Percentiles rank a stretch among this genome's conserved stretches.
Conservation (phyloP, 2,888 invertebrate species). For the Andrena minutula region DNA sequence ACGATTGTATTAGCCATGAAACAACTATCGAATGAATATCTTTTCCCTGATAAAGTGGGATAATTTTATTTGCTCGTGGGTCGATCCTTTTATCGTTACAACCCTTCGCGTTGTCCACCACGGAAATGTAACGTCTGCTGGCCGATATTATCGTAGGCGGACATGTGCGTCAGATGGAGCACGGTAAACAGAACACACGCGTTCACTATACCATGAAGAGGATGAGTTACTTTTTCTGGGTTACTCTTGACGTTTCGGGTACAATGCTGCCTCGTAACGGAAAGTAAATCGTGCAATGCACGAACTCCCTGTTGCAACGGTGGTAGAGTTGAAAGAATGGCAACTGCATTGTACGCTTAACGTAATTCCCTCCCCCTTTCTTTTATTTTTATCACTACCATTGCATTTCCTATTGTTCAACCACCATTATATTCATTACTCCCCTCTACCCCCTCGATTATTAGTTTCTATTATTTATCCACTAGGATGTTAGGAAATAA, state of each 20-base stretch:
- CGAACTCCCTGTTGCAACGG: constrained; percentile 9
- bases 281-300: constrained; percentile 43
- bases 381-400: neutral
- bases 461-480: too few species aligned
- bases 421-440: too few species aligned
- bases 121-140: constrained; percentile 1
- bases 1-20: neutral
- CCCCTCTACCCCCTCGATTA: too few species aligned
- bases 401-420: neutral
- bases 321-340: neutral
- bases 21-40: neutral
- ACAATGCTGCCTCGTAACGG: constrained; percentile 32
- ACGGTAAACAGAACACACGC: constrained; percentile 36
- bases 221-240: constrained; percentile 58
- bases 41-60: neutral
- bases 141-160: constrained; percentile 8
- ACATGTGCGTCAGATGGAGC: constrained; percentile 8
- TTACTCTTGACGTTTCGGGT: constrained; percentile 48
- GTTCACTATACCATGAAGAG: constrained; percentile 46
- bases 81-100: constrained; percentile 9
- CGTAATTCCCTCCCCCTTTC: neutral
- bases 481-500: too few species aligned
- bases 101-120: constrained; percentile 4
- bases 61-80: constrained; percentile 20
- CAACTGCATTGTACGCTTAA: neutral